Evolutionary conservation across 92 coral and sea anemone species (phyloP).

Genomic region (Zoanthus gigantus): DNA sequence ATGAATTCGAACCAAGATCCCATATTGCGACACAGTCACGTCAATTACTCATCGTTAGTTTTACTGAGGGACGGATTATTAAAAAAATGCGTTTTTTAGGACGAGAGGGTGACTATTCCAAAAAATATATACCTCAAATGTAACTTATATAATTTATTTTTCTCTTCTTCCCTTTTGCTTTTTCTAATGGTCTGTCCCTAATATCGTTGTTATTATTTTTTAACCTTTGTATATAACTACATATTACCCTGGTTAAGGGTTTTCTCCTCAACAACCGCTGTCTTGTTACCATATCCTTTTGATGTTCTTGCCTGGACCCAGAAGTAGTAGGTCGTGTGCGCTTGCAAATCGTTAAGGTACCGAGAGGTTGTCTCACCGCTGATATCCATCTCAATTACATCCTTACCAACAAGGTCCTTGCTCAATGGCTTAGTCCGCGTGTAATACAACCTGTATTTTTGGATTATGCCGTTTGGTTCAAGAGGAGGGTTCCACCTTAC

Average conservation of each 20-base stretch:
- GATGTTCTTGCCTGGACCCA: constrained; percentile 92
- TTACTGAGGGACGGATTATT: no score
- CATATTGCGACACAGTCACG: no score
- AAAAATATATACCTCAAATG: not conserved
- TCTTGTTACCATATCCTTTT: constrained; percentile 81
- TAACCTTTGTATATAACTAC: not conserved
- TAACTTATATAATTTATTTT: no score
- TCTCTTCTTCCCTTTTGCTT: no score
- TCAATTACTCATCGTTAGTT: no score
- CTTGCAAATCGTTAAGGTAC: constrained; percentile 62
- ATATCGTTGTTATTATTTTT: not conserved
- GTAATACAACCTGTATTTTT: constrained; percentile 74
- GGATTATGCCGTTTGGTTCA: constrained; percentile 91
- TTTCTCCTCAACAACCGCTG: constrained; percentile 67
- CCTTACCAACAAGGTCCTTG: constrained; percentile 50
- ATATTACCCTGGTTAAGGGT: constrained; percentile 74
- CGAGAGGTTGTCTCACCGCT: constrained; percentile 72
- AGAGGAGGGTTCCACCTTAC: constrained; percentile 88
- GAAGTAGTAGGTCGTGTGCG: constrained; percentile 81
- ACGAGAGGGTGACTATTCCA: not conserved
- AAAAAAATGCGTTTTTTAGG: no score
- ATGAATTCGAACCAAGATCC: no score
- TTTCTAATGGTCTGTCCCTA: not conserved
- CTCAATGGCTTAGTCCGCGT: constrained; percentile 56
- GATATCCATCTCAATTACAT: constrained; percentile 23